These are phyloP conservation scores for Diabrotica balteata DNA, from an alignment of 2,888 invertebrate species.

Conservation along the genomic window DNA sequence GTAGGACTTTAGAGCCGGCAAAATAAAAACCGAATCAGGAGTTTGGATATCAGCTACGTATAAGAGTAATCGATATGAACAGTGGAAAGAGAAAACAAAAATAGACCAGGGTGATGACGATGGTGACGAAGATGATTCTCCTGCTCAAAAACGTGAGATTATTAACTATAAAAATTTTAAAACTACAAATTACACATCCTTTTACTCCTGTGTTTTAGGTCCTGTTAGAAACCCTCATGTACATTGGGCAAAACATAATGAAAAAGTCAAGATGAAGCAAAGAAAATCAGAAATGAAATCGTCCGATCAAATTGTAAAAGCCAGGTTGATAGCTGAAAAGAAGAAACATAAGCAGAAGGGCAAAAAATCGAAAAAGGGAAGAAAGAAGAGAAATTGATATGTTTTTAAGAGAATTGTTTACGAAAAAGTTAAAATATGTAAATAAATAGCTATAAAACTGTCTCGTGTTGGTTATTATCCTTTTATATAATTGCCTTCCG, in stretches of 20 bases:
- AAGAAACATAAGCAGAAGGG: conserved; percentile 65
- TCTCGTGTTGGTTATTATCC: too few species aligned
- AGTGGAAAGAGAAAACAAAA: conserved; percentile 84
- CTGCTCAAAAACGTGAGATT: conserved; percentile 28
- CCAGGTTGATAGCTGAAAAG: conserved; percentile 69
- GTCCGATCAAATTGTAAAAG: conserved; percentile 81
- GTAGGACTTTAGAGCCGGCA: conserved; percentile 69
- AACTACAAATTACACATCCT: conserved; percentile 13
- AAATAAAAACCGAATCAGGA: conserved; percentile 95
- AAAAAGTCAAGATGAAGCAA: conserved; percentile 71
- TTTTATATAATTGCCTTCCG: too few species aligned
- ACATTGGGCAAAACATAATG: conserved; percentile 82
- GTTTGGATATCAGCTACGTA: conserved; percentile 93
- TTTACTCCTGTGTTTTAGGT: conserved; percentile 17
- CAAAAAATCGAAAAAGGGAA: conserved; percentile 39
- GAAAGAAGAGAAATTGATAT: conserved; percentile 6
- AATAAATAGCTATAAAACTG: too few species aligned
- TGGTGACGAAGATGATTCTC: conserved; percentile 58
- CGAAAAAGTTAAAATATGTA: too few species aligned
- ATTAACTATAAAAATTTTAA: too few species aligned
- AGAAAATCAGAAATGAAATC: conserved; percentile 69
- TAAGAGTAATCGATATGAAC: conserved; percentile 87
- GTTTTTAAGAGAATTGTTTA: too few species aligned
- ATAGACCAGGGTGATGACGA: conserved; percentile 59
- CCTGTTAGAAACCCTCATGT: conserved; percentile 65